Evolutionary conservation across 2,797 vertebrate genomes (phyloP), one percentile per base, ranked within the genome.

Genomic region (Novumbra hubbsi): DNA sequence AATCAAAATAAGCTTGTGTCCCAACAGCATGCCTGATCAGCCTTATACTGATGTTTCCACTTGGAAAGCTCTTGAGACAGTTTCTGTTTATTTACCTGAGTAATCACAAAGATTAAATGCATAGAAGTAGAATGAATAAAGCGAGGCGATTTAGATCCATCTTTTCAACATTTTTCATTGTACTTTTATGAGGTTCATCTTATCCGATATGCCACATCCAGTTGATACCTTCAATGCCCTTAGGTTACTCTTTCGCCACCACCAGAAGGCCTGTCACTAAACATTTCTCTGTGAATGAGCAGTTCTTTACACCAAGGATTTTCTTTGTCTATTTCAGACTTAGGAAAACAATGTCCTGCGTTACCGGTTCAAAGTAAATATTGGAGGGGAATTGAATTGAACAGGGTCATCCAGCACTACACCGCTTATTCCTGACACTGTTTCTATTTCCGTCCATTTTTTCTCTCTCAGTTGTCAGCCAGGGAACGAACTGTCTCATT

Each of bases 361-460:
- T 79, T 57, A 72, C 75, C 70, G 76, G 78, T 78, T 79, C 49
- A 83, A 76, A 88, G 81, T 68, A 76, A 70, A 77, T 1, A 76
- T 78, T 5, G 65, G 64, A 79, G 75, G 76, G 60, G 70, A 79
- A 49, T 70, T 66, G 64, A 78, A 77, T 55, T 76, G 52, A 83
- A 78, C 73, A 32, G 64, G 72, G 63, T 55, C 60, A 32, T 27
- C 78, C 32, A 75, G 75, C 41, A 27, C 16, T 48, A 34, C 60
- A n/a, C 41, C 60, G 72, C 74, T 81, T 79, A 69, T 84, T 87
- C 76, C 82, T 86, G 80, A 83, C 76, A 74, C 65, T 81, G 79
- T 73, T 86, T 28, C 89, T 92, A 92, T 92, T 92, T 84, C 80
- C 76, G 85, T 83, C 73, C 30, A 78, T 79, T 72, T 76, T 76